Evolutionary conservation across 2,888 invertebrate species (phyloP), one percentile per base, ranked within the genome.

Genomic region (Dermolepida albohirtum): DNA sequence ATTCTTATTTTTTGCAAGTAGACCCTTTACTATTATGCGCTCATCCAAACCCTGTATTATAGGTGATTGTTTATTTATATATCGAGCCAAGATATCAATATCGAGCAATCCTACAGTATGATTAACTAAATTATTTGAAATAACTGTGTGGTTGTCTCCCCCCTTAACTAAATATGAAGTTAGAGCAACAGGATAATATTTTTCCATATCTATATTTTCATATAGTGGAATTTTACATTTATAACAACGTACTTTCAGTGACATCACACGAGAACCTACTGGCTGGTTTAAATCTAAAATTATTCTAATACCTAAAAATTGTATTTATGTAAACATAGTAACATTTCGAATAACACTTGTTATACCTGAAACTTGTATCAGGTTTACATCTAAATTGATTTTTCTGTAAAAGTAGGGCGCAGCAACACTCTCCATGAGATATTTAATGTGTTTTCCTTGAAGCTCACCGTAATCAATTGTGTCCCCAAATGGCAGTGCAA

Each of bases 401-500:
- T 63, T 52, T 0, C 80, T 80, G 50, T 43, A 67, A 40, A 75
- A 78, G 17, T 76, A 78, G 10, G 79, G 79, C 12, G 84, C 83
- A 0, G 87, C 85, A 0, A 87, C 84, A 76, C 84, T 85, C 79
- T 91, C 90, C 1, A 90, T 84, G 27, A 65, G 7, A 8, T 67
- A 47, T 43, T 66, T 62, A 27, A 73, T 49, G 41, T 73, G 55
- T 57, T 69, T 71, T 12, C 74, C 74, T 57, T 70, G 67, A 6
- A 74, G 50, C 51, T 67, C 54, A 5, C 67, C 70, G 8, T 62
- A 67, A 34, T 92, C 90, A 68, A 94, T 84, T 54, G 86, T 87
- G 81, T 94, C 94, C 77, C 89, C 89, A 78, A 95, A 95, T 0
- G 95, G 95, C 68, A 90, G 85, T 17, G 90, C 87, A 74, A 89